A percentile compares a stretch with the other conserved stretches of the same genome.
phyloP scores from a whole-genome alignment of 2,797 vertebrate species.

The Antennarius maculatus region DNA sequence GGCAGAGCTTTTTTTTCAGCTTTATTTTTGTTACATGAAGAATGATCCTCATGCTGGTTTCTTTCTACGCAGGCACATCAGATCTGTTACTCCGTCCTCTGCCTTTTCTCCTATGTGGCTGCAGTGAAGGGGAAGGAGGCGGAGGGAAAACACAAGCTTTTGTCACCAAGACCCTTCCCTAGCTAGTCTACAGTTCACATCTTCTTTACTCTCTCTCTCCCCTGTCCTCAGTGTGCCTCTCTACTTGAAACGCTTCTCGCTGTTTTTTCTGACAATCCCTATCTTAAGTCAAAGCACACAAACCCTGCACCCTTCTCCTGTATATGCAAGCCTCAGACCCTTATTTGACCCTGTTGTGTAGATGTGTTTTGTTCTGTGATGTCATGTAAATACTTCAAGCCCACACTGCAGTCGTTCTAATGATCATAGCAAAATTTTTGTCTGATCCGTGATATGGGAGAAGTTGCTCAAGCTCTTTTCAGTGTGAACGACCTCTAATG shows the following conservation, averaged over 20 bases:
- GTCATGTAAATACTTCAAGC: constrained; percentile 70
- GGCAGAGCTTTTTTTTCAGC: neutral
- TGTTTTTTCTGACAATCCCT: constrained; percentile 68
- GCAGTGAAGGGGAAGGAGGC: constrained; percentile 96
- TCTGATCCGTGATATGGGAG: constrained; percentile 32
- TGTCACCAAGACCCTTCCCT: constrained; percentile 89
- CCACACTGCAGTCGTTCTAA: constrained; percentile 29
- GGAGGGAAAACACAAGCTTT: constrained; percentile 92
- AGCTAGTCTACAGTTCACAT: constrained; percentile 82
- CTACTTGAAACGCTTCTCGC: constrained; percentile 53
- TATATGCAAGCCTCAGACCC: constrained; percentile 52
- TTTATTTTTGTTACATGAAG: neutral
- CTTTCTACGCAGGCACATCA: constrained; percentile 89
- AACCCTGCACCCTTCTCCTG: constrained; percentile 19
- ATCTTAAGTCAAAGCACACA: constrained; percentile 70
- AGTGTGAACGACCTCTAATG: constrained; percentile 24
- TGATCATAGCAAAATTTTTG: constrained; percentile 44
- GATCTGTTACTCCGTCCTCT: constrained; percentile 99
- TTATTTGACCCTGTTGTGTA: constrained; percentile 51
- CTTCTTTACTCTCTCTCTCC: constrained; percentile 40
- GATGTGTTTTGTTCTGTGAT: constrained; percentile 62
- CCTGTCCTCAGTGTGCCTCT: constrained; percentile 65
- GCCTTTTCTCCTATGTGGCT: constrained; percentile 99
- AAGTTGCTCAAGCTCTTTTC: constrained; percentile 9
- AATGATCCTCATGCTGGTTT: constrained; percentile 7